Percentiles rank a stretch among this genome's conserved stretches.
These are phyloP conservation scores for Manis crassicaudata DNA, from an alignment of 2,797 vertebrate species.

Conservation along the genomic window DNA sequence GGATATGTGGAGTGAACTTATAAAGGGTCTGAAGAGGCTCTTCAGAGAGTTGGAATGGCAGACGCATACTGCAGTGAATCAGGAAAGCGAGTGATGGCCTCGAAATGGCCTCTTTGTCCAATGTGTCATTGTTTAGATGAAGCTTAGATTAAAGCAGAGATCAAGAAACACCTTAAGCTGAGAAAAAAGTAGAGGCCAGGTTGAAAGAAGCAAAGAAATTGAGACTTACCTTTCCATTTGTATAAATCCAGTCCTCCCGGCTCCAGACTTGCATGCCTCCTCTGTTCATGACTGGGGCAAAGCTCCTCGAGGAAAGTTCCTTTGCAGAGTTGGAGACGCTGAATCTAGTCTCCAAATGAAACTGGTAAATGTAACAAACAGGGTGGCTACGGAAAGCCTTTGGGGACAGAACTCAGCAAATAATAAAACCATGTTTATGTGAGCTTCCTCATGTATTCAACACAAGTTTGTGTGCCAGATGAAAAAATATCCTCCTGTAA, in stretches of 20 bases:
- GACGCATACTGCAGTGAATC: neutral
- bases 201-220: constrained; percentile 43
- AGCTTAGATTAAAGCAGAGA: constrained; percentile 46
- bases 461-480: neutral
- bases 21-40: neutral
- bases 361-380: constrained; percentile 22
- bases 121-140: constrained; percentile 27
- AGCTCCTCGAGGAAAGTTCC: neutral
- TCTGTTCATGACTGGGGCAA: constrained; percentile 20
- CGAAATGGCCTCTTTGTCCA: neutral
- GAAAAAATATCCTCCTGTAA: neutral
- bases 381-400: neutral
- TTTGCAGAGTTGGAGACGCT: constrained; percentile 26
- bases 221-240: constrained; percentile 66
- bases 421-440: constrained; percentile 2
- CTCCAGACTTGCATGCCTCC: constrained; percentile 7
- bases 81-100: neutral
- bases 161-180: constrained; percentile 23
- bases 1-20: neutral
- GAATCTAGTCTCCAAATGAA: constrained; percentile 42
- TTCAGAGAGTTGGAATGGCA: neutral
- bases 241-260: constrained; percentile 39
- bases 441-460: constrained; percentile 11
- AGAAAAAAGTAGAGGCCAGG: neutral
- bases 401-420: constrained; percentile 41